phyloP scores from a whole-genome alignment of 1,140 invertebrate genomes.

The Zaprionus capensis region DNA sequence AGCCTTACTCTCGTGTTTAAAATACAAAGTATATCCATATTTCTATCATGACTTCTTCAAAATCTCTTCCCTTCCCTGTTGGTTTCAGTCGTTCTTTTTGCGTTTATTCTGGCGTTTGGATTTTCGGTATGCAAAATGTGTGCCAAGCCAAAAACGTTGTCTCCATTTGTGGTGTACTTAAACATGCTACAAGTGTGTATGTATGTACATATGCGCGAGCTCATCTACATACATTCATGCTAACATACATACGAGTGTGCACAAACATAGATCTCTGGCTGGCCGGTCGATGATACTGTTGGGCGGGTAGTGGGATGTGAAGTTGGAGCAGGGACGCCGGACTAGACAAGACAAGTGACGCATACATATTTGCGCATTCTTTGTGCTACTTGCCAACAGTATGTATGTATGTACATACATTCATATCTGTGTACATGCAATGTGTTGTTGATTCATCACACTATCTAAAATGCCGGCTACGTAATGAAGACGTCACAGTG shows the following conservation, averaged over 20 bases:
- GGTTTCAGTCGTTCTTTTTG: constrained; percentile 35
- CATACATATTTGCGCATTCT: constrained; percentile 64
- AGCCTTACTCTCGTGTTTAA: constrained; percentile 17
- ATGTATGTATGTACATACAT: constrained; percentile 6
- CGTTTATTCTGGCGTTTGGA: constrained; percentile 65
- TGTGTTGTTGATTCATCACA: constrained; percentile 56
- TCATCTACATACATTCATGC: neutral
- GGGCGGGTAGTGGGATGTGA: constrained; percentile 34
- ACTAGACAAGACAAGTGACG: constrained; percentile 79
- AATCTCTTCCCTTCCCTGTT: constrained; percentile 3
- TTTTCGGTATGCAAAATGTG: constrained; percentile 78
- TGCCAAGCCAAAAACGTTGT: constrained; percentile 62
- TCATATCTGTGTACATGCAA: constrained; percentile 26
- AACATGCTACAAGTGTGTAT: neutral
- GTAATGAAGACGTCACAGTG: constrained; percentile 15
- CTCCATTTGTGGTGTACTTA: constrained; percentile 43
- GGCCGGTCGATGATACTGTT: constrained; percentile 65
- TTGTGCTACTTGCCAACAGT: constrained; percentile 61
- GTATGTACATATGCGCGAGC: constrained; percentile 1
- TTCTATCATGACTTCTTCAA: constrained; percentile 39
- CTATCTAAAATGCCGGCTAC: constrained; percentile 42
- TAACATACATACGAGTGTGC: too few species aligned
- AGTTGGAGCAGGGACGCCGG: constrained; percentile 30
- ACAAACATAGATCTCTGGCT: constrained; percentile 14
- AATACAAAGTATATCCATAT: constrained; percentile 44